phyloP scores from a whole-genome alignment of 1,140 invertebrate genomes.

The Drosophila kepulauana region DNA sequence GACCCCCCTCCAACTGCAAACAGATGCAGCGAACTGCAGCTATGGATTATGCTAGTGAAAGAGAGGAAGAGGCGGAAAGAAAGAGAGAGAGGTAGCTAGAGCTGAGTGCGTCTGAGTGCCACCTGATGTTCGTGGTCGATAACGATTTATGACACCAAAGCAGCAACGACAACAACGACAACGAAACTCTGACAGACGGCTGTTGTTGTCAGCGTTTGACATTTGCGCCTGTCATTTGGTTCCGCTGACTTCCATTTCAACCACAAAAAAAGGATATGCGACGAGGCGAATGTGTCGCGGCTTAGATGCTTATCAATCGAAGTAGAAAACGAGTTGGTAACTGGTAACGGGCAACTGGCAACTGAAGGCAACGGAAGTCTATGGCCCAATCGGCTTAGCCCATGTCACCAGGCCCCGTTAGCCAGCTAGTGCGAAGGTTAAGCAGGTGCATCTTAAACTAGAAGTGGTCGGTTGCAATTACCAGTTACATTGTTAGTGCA shows the following conservation, averaged over 20 bases:
- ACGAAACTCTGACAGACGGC: constrained; percentile 43
- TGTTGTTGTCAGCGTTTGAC: constrained; percentile 61
- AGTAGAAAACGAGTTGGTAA: neutral
- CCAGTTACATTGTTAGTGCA: constrained; percentile 11
- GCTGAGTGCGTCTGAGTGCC: constrained; percentile 73
- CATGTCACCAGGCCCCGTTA: constrained; percentile 11
- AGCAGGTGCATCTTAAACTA: constrained; percentile 41
- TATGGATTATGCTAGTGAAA: constrained; percentile 51
- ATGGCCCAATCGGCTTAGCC: constrained; percentile 33
- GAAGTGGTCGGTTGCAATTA: constrained; percentile 17
- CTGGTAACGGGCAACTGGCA: no score
- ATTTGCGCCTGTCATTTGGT: constrained; percentile 57
- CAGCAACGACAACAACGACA: constrained; percentile 39
- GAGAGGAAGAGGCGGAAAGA: neutral
- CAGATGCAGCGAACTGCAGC: constrained; percentile 25
- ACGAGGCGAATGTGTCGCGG: constrained; percentile 40
- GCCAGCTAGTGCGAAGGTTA: constrained; percentile 27
- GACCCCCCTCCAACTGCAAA: neutral
- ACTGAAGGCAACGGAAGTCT: constrained; percentile 64
- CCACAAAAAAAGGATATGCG: constrained; percentile 57
- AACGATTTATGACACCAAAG: constrained; percentile 83
- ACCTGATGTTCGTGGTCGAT: constrained; percentile 84
- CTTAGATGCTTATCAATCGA: constrained; percentile 71
- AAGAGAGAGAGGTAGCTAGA: neutral
- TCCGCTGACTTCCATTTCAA: constrained; percentile 52